Evolutionary conservation across 2,888 invertebrate species (phyloP).

Genomic region (Andrena haemorrhoa): DNA sequence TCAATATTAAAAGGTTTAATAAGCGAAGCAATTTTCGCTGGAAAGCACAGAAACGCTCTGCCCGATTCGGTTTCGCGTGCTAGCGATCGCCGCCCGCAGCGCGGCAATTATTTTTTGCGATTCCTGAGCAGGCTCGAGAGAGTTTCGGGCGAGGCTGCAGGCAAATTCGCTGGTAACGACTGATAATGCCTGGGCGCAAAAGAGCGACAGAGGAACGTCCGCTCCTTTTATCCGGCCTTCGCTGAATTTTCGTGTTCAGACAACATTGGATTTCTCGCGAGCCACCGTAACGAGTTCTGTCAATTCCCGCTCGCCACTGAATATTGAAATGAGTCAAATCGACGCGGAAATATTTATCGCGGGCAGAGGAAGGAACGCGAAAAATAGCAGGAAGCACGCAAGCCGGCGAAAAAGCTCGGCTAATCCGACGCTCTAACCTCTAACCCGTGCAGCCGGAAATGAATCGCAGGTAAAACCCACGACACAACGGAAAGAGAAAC

Average conservation of each 20-base stretch:
- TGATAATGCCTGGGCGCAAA: slow-evolving; percentile 5
- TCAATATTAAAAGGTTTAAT: slow-evolving; percentile 41
- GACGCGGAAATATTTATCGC: slow-evolving; percentile 54
- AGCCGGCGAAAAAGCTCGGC: slow-evolving; percentile 63
- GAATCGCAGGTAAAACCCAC: slow-evolving; percentile 64
- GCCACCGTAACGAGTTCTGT: slow-evolving; percentile 58
- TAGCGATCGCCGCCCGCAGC: slow-evolving; percentile 18
- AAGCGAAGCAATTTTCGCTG: slow-evolving; percentile 34
- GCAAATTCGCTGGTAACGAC: slow-evolving; percentile 9
- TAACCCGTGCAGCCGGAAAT: slow-evolving; percentile 65
- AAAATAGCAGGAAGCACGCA: slow-evolving; percentile 13
- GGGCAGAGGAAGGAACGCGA: slow-evolving; percentile 26
- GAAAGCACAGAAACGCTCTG: neutral
- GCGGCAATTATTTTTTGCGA: slow-evolving; percentile 31
- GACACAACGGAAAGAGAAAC: slow-evolving; percentile 56
- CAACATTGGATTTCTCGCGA: slow-evolving; percentile 49
- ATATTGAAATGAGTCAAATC: slow-evolving; percentile 68
- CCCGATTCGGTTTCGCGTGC: slow-evolving; percentile 16
- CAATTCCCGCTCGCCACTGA: slow-evolving; percentile 49
- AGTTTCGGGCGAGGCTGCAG: slow-evolving; percentile 1
- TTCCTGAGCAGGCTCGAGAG: neutral
- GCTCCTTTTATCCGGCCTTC: slow-evolving; percentile 21
- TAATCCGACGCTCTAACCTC: slow-evolving; percentile 61
- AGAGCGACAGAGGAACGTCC: slow-evolving; percentile 8
- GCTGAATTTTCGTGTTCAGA: slow-evolving; percentile 11